Conservation (phyloP, 2,797 vertebrate species). For the Phalloptychus januarius region DNA sequence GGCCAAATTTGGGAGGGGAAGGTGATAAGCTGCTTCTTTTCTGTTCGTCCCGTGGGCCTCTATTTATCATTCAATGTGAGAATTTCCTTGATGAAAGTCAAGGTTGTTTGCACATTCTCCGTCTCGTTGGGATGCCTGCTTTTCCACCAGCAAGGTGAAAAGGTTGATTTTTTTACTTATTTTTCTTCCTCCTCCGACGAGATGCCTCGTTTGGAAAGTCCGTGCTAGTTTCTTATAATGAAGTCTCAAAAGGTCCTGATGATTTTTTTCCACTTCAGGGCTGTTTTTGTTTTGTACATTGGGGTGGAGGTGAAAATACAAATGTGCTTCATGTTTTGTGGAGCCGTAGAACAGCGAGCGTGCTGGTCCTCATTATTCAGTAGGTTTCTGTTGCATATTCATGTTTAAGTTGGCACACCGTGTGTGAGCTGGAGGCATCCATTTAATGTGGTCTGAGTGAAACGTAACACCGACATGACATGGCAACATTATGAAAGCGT, state of each 20-base stretch:
- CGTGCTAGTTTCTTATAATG: slow-evolving; percentile 74
- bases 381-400: slow-evolving; percentile 34
- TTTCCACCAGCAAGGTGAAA: slow-evolving; percentile 83
- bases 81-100: slow-evolving; percentile 86
- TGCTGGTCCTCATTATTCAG: slow-evolving; percentile 36
- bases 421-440: slow-evolving; percentile 51
- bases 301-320: slow-evolving; percentile 57
- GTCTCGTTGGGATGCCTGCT: slow-evolving; percentile 80
- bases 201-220: slow-evolving; percentile 72
- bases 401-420: slow-evolving; percentile 35
- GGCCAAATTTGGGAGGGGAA: slow-evolving; percentile 80
- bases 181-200: slow-evolving; percentile 67
- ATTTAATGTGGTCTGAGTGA: slow-evolving; percentile 69
- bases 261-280: slow-evolving; percentile 70
- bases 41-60: slow-evolving; percentile 78
- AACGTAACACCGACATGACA: slow-evolving; percentile 39
- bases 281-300: slow-evolving; percentile 72
- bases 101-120: slow-evolving; percentile 83
- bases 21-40: slow-evolving; percentile 83
- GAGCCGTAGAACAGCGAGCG: slow-evolving; percentile 24
- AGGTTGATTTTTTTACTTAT: slow-evolving; percentile 71
- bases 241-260: slow-evolving; percentile 78
- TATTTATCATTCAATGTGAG: slow-evolving; percentile 86
- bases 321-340: slow-evolving; percentile 45
- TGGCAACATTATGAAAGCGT: slow-evolving; percentile 32